Percentiles rank a stretch among this genome's conserved stretches.
phyloP scores from a whole-genome alignment of 1,140 invertebrate species.

The Macrostomum lignano region DNA sequence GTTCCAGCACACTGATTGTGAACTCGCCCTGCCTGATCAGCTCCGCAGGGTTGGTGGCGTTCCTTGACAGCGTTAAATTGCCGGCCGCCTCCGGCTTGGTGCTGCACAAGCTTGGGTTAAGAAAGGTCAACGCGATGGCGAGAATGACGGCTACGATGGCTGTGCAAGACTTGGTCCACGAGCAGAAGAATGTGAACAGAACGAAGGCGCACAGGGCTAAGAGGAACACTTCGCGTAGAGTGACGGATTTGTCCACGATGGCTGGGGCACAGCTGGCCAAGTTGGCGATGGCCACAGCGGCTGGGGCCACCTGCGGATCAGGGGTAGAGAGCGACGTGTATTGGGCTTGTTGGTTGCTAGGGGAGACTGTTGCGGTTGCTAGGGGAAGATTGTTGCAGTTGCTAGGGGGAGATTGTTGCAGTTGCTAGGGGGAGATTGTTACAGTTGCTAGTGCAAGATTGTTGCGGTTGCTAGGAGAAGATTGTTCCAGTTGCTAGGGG shows the following conservation, averaged over 20 bases:
- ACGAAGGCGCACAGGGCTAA: conserved; percentile 41
- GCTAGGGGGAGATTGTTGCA: too few species aligned
- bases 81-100: background rate
- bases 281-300: conserved; percentile 18
- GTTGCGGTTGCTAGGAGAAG: too few species aligned
- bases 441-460: too few species aligned
- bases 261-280: background rate
- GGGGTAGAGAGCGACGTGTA: conserved; percentile 1
- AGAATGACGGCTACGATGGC: conserved; percentile 42
- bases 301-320: background rate
- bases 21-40: background rate
- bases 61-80: background rate
- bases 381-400: too few species aligned
- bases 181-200: conserved; percentile 64
- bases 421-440: too few species aligned
- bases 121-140: background rate
- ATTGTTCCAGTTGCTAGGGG: too few species aligned
- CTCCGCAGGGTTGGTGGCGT: background rate
- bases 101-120: background rate
- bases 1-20: conserved; percentile 30
- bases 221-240: conserved; percentile 23
- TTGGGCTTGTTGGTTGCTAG: too few species aligned
- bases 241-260: background rate
- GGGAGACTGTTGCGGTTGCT: too few species aligned
- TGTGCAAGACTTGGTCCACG: conserved; percentile 63